Evolutionary conservation across 2,113 vertebrate genomes (phyloP), one percentile per base, ranked within the genome.

Genomic region (Clinocottus analis): DNA sequence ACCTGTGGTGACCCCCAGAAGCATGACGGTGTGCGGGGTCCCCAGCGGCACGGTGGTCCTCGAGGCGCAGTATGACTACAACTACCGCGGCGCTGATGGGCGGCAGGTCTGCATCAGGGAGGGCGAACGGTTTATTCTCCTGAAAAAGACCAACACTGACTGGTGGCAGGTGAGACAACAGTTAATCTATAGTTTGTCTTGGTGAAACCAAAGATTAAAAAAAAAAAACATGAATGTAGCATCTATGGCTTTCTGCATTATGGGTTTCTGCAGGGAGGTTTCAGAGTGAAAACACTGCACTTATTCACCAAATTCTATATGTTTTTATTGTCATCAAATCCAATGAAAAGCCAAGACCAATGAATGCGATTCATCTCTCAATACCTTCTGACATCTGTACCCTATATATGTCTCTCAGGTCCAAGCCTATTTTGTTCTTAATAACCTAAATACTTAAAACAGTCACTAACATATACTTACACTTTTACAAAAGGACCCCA

Each of bases 71-170:
- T 96, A 96, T 49, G 94, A 95, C 90, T 97, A 97, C 80, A 90
- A 91, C 53, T 98, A 97, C 67, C 91, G 93, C 0, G 94, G 93
- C 0, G 86, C 94, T 49, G 96, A 98, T 8, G 97, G 97, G 7
- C 93, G 76, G 17, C 93, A 91, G 25, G 94, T 98, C 47, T 95
- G 93, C 89, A 96, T 98, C 71, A 87, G 90, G 1, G 96, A 97
- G 85, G 97, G 97, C 0, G 97, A 98, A 49, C 91, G 93, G 7
- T 97, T 98, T 70, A 83, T 96, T 71, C 94, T 98, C n/a, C 92
- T 98, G 76, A 94, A 91, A 76, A 98, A 97, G 87, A 94, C 96
- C 61, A 98, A 96, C 11, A 73, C 87, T 7, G 97, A 97, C 90
- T 98, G 97, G 97, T 98, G 97, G 97, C 95, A 97, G 93, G 93